Conservation (phyloP, 1,140 invertebrate genomes). For the Thalassaphorura encarpata region DNA sequence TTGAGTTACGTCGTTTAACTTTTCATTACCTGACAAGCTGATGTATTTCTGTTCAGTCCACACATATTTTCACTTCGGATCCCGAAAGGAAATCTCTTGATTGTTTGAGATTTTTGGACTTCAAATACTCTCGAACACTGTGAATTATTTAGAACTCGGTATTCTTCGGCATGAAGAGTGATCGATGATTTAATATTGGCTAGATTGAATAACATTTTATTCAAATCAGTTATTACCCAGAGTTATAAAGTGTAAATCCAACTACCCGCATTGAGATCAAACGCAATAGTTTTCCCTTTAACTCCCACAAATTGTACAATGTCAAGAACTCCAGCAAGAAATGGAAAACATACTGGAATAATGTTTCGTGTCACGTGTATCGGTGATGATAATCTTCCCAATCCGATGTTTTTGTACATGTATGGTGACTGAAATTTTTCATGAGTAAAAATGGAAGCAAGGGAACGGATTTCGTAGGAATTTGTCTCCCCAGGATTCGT, state of each 20-base stretch:
- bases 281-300: neutral
- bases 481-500: neutral
- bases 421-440: neutral
- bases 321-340: constrained; percentile 17
- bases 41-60: neutral
- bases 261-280: neutral
- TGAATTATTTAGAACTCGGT: neutral
- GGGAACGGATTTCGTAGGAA: neutral
- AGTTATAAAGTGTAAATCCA: neutral
- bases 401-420: constrained; percentile 12
- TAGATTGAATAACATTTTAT: too few relatives aligned
- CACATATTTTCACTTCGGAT: constrained; percentile 5
- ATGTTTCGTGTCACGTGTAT: neutral
- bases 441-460: neutral
- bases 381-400: neutral
- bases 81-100: neutral
- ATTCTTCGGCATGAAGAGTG: neutral
- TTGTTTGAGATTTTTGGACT: neutral
- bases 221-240: neutral
- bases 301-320: constrained; percentile 9
- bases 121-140: neutral
- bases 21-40: neutral
- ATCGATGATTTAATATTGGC: neutral
- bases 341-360: constrained; percentile 19
- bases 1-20: neutral